Evolutionary conservation across 2,797 vertebrate species (phyloP), one percentile per base, ranked within the genome.

Genomic region (Molothrus ater): DNA sequence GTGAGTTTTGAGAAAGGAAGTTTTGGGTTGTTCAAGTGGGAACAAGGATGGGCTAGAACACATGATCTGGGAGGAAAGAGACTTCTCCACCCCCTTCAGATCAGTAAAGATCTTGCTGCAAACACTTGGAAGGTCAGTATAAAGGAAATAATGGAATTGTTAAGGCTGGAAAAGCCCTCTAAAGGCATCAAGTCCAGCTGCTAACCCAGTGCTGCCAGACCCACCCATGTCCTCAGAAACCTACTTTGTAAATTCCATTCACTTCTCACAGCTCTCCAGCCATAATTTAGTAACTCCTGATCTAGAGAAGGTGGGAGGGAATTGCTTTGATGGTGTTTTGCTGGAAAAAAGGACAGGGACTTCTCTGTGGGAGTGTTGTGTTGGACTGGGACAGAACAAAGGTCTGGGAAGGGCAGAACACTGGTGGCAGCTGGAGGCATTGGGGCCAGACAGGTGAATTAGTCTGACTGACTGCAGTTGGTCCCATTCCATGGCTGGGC

Each of bases 91-190:
- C 4, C 11, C 5, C 2, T 45, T 20, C 47, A 26, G 25, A 18
- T 32, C 38, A 31, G 31, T 28, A 18, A 31, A 65, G 54, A 20
- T 47, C 38, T 80, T 0, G 0, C 29, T 86, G 56, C 21, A 66
- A 53, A 38, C 3, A 1, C 21, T 76, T 0, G 0, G 3, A 47
- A 18, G 65, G 34, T 6, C 9, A 42, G 2, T 8, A 17, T 7
- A 38, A 56, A 61, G 12, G 64, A 70, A 63, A 57, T 21, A 0
- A 70, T 34, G 17, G 72, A 70, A n/a, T 40, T 0, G 0, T 51
- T n/a, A 31, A 25, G n/a, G 38, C 57, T 83, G 29, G 50, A 47
- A 59, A 83, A 65, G 2, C 14, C 36, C 10, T 64, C 29, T 64
- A 17, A 50, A 50, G 29, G 8, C 38, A 31, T 22, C 38, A 40